Conservation (phyloP, 2,888 invertebrate species). For the Bombylius major region DNA sequence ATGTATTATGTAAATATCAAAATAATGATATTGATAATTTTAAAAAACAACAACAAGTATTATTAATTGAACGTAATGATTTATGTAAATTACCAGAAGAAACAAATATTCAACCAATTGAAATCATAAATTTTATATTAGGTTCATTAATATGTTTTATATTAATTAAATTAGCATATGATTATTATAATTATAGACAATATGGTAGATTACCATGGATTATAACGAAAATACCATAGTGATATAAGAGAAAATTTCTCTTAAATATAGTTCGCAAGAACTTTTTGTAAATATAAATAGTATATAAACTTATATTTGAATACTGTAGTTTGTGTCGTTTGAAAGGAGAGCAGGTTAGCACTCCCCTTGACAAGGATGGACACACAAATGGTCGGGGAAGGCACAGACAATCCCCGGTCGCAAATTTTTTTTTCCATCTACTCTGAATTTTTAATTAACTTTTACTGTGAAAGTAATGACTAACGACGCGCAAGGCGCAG, state of each 20-base stretch:
- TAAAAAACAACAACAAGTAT: constrained; percentile 43
- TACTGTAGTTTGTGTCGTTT: constrained; percentile 60
- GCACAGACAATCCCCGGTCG: constrained; percentile 33
- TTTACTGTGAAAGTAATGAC: no score
- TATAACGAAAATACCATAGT: constrained; percentile 59
- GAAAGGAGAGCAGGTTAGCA: constrained; percentile 97
- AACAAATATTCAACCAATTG: constrained; percentile 51
- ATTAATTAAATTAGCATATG: constrained; percentile 61
- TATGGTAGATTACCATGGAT: constrained; percentile 75
- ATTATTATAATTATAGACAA: constrained; percentile 68
- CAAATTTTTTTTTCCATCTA: constrained; percentile 22
- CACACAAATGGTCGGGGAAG: constrained; percentile 41
- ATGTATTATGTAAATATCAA: constrained; percentile 54
- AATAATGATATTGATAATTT: constrained; percentile 42
- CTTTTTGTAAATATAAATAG: no score
- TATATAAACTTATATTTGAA: no score
- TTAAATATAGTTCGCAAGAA: no score
- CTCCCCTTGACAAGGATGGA: constrained; percentile 95
- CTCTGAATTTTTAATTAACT: no score
- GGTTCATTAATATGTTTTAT: constrained; percentile 56
- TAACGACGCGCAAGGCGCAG: no score
- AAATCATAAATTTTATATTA: constrained; percentile 58
- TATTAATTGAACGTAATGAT: constrained; percentile 52
- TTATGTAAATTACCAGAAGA: constrained; percentile 49
- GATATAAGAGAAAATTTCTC: no score